These are phyloP conservation scores for Onychomys torridus DNA, from an alignment of 2,797 vertebrate genomes.

Conservation along the genomic window DNA sequence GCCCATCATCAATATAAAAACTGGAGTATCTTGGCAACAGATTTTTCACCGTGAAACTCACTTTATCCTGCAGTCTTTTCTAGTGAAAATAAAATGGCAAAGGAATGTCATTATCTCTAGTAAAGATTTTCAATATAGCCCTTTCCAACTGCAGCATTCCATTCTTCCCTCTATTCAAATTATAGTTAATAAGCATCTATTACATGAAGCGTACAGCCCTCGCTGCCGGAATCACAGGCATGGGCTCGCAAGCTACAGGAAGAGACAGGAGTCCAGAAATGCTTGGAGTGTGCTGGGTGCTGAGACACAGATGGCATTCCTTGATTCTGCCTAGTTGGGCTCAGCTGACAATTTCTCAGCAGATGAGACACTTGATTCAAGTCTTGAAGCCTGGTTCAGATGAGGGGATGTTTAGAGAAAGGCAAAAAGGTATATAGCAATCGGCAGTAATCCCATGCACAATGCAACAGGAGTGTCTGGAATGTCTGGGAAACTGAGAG, in stretches of 20 bases:
- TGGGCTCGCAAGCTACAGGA: neutral
- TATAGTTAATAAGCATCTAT: conserved; percentile 43
- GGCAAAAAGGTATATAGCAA: neutral
- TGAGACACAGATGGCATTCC: neutral
- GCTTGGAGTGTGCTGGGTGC: neutral
- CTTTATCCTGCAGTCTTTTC: conserved; percentile 49
- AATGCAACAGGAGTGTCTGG: neutral
- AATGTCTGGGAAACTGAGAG: neutral
- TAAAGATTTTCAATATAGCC: conserved; percentile 54
- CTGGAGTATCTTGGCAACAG: conserved; percentile 45
- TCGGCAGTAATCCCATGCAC: neutral
- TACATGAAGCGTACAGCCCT: neutral
- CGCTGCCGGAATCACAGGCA: conserved; percentile 24
- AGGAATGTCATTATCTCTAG: conserved; percentile 53
- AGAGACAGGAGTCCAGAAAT: conserved; percentile 5
- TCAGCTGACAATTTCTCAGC: neutral
- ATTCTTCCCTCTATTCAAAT: conserved; percentile 35
- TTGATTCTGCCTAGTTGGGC: neutral
- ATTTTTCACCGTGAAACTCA: conserved; percentile 53
- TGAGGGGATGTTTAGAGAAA: neutral
- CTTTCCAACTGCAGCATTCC: neutral
- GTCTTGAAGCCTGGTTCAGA: neutral
- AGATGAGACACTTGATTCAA: neutral
- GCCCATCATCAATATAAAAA: conserved; percentile 48
- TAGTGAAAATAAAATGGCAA: conserved; percentile 60